Percentiles rank a stretch among this genome's conserved stretches.
phyloP scores from a whole-genome alignment of 2,888 invertebrate genomes.

The Pimpla rufipes region DNA sequence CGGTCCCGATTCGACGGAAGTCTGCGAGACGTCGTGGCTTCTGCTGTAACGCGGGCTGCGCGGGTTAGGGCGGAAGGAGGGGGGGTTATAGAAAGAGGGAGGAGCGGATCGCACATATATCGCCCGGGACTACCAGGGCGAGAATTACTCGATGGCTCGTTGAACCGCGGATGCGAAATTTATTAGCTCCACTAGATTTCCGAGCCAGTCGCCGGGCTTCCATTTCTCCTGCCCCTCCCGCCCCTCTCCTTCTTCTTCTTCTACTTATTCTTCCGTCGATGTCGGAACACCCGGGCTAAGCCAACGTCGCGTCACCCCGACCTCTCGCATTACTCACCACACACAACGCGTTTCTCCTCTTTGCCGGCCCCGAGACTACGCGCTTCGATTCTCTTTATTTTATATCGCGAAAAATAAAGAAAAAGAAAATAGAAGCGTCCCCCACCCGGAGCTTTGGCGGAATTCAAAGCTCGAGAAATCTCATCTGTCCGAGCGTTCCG shows the following conservation, averaged over 20 bases:
- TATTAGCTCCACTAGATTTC: slow-evolving; percentile 70
- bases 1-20: slow-evolving; percentile 20
- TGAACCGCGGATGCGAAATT: slow-evolving; percentile 74
- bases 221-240: not conserved
- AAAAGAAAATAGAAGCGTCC: no score
- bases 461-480: slow-evolving; percentile 14
- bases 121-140: slow-evolving; percentile 27
- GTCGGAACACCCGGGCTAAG: slow-evolving; percentile 19
- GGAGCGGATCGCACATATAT: slow-evolving; percentile 59
- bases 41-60: not conserved
- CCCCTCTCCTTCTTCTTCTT: not conserved
- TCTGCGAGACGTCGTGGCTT: slow-evolving; percentile 27
- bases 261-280: slow-evolving; percentile 22
- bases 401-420: not conserved
- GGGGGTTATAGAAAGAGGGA: slow-evolving; percentile 7
- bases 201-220: slow-evolving; percentile 10
- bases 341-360: not conserved
- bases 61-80: no score
- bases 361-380: not conserved
- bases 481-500: not conserved
- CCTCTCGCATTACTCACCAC: slow-evolving; percentile 8
- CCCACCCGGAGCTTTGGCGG: not conserved
- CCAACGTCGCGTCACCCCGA: slow-evolving; percentile 6
- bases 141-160: slow-evolving; percentile 71
- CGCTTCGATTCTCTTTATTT: slow-evolving; percentile 17